Evolutionary conservation across 2,797 vertebrate genomes (phyloP).

Genomic region (Discoglossus pictus): DNA sequence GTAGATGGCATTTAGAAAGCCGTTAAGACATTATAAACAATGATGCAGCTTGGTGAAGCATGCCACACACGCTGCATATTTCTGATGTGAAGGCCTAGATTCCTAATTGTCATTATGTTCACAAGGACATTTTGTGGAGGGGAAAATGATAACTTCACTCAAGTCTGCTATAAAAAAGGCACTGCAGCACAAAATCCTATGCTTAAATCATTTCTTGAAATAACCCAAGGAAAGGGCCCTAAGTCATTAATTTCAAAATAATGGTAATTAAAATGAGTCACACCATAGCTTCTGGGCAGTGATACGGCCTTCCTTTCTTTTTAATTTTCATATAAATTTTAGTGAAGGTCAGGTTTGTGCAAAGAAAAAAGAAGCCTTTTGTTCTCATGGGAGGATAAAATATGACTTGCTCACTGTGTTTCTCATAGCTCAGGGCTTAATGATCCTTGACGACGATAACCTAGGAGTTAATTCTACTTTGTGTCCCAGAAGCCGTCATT

Average conservation of each 20-base stretch:
- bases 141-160: constrained; percentile 69
- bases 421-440: constrained; percentile 78
- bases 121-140: constrained; percentile 73
- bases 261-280: constrained; percentile 79
- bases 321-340: constrained; percentile 79
- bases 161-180: constrained; percentile 69
- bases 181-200: constrained; percentile 57
- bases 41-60: constrained; percentile 65
- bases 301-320: constrained; percentile 64
- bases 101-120: constrained; percentile 76
- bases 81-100: constrained; percentile 66
- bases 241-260: constrained; percentile 75
- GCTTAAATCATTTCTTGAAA: constrained; percentile 72
- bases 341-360: constrained; percentile 74
- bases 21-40: constrained; percentile 64
- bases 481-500: constrained; percentile 75
- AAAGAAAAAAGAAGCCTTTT: constrained; percentile 64
- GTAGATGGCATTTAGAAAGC: constrained; percentile 59
- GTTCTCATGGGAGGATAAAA: constrained; percentile 73
- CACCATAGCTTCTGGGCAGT: constrained; percentile 68
- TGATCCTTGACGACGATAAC: constrained; percentile 80
- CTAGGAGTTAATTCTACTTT: constrained; percentile 81
- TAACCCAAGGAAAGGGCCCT: constrained; percentile 66
- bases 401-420: constrained; percentile 75
- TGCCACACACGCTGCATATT: constrained; percentile 64